A percentile compares a stretch with the other conserved stretches of the same genome.
These are phyloP conservation scores for Mormyrops boulengeri DNA, from an alignment of 2,797 vertebrate species.

Conservation along the genomic window DNA sequence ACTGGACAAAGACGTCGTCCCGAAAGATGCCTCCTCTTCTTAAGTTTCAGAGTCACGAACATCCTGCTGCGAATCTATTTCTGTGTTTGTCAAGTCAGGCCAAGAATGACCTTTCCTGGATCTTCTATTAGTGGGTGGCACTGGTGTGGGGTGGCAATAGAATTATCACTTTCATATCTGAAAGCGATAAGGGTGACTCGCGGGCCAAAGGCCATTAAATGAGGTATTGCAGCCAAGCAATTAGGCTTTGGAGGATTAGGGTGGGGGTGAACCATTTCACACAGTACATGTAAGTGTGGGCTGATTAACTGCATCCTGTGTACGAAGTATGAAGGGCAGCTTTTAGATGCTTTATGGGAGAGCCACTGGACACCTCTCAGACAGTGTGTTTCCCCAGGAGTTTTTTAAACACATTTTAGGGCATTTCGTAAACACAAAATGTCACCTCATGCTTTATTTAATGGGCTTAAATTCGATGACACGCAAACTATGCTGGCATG, in stretches of 20 bases:
- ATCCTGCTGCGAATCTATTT: conserved; percentile 49
- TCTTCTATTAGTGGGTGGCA: conserved; percentile 13
- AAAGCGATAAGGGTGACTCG: conserved; percentile 34
- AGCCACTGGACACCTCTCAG: neutral
- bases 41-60: conserved; percentile 51
- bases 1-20: conserved; percentile 33
- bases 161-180: conserved; percentile 49
- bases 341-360: neutral
- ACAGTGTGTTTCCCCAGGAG: neutral
- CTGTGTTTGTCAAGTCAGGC: conserved; percentile 51
- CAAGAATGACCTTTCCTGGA: conserved; percentile 47
- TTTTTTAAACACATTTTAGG: neutral
- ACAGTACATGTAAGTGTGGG: neutral
- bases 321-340: neutral
- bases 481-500: neutral
- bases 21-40: conserved; percentile 37
- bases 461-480: neutral
- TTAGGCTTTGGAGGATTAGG: conserved; percentile 20
- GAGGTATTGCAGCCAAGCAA: conserved; percentile 13
- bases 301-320: neutral
- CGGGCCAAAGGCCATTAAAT: conserved; percentile 36
- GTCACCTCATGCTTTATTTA: neutral
- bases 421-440: neutral
- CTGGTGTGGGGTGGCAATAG: conserved; percentile 37
- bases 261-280: conserved; percentile 5